Evolutionary conservation across 1,140 invertebrate genomes (phyloP).

Genomic region (Trinorchestia longiramus): DNA sequence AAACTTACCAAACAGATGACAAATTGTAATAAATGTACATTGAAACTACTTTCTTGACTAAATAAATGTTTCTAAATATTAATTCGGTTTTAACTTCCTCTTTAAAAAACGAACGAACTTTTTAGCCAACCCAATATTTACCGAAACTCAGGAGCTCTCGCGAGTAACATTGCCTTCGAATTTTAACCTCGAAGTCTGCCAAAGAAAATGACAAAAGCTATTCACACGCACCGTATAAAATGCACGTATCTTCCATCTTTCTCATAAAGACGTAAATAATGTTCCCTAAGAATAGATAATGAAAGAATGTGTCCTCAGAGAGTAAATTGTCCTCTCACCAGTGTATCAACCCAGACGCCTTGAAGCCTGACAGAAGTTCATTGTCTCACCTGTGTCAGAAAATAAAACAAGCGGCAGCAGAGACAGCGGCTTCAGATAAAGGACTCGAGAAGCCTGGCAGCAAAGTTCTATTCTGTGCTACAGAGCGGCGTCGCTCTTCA

Average conservation of each 20-base stretch:
- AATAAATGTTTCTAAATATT: no score
- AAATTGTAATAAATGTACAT: no score
- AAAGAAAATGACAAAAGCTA: not conserved
- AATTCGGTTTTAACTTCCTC: no score
- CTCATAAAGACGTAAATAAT: not conserved
- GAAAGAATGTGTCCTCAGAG: not conserved
- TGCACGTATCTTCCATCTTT: not conserved
- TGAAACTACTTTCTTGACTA: no score
- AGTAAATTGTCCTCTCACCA: not conserved
- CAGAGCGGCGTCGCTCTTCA: not conserved
- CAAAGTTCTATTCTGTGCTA: slow-evolving; percentile 23
- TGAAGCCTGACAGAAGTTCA: not conserved
- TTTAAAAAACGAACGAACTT: no score
- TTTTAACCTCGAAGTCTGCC: not conserved
- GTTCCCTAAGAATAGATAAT: not conserved
- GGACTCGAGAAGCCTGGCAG: not conserved
- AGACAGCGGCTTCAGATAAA: not conserved
- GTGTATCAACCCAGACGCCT: not conserved
- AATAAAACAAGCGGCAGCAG: not conserved
- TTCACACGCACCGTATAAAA: not conserved
- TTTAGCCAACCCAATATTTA: no score
- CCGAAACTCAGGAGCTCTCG: no score
- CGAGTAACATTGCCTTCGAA: not conserved
- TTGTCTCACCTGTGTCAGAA: not conserved
- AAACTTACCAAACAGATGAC: no score